Evolutionary conservation across 2,113 vertebrate species (phyloP).

Genomic region (Pseudorasbora parva): DNA sequence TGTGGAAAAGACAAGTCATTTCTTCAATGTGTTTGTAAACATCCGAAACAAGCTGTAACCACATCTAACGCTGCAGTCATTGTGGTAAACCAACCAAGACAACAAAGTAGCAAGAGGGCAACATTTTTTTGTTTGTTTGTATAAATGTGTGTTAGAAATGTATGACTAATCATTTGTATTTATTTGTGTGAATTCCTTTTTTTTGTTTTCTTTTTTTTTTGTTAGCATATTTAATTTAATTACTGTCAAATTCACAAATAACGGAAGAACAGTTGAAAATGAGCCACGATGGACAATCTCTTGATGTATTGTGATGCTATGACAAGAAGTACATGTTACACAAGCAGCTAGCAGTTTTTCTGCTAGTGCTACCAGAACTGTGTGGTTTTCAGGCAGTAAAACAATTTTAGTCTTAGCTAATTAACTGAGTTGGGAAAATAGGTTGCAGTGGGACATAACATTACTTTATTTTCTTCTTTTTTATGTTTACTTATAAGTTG

Average conservation of each 20-base stretch:
- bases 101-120: not conserved
- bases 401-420: conserved; percentile 1
- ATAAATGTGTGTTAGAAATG: not conserved
- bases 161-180: conserved; percentile 37
- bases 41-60: not conserved
- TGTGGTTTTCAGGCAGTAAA: not conserved
- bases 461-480: not conserved
- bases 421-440: not conserved
- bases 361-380: not conserved
- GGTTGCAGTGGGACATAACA: not conserved
- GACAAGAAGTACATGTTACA: not conserved
- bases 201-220: not conserved
- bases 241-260: not conserved
- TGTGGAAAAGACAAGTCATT: not conserved
- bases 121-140: not conserved
- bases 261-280: not conserved
- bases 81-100: not conserved
- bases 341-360: not conserved
- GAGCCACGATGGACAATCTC: conserved; percentile 21
- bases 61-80: not conserved
- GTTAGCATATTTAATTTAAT: not conserved
- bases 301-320: conserved; percentile 10
- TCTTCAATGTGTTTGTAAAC: not conserved
- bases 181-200: conserved; percentile 5
- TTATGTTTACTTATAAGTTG: not conserved